Base-by-base conservation (phyloP, 2,797 vertebrate genomes). In the Ctenopoma multispine region DNA sequence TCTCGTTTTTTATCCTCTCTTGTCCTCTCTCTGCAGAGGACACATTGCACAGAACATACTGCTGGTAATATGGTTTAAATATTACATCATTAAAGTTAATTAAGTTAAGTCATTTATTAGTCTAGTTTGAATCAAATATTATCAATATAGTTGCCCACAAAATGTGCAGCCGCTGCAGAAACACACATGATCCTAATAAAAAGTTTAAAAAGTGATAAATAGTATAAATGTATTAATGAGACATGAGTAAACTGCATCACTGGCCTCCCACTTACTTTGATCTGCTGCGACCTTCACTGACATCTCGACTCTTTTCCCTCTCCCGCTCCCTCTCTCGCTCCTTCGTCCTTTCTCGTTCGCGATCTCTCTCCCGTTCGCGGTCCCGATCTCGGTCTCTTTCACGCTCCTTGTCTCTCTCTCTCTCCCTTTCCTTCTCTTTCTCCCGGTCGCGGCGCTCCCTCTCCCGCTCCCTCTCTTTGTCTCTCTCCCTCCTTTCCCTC, bases 1-100 rank as follows among this genome's bases (percentile, higher is more conserved):
- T 99, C 97, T 11, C 96, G 94, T 86, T 99, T 99, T 82, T 99
- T 99, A 15, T 99, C 97, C 1, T 99, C 97, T 6, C 96, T 84
- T 12, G 96, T 96, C 50, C 96, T 92, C 57, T 99, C 97, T 20
- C 97, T 95, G 84, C 55, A 85, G 21, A 2, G 64, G 18, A 58
- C 0, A 21, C 59, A 57, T 23, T 1, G 10, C 31, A 34, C 31
- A 34, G 2, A 8, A 34, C 7, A 38, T 13, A 38, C 36, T 9
- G 36, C 3, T 36, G 24, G 40, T 24, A 61, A 13, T 15, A 1
- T 24, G 0, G 5, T 27, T 41, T 21, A 27, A 36, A 40, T 23
- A 2, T n/a, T 9, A 60, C 12, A 50, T 51, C 10, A 50, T 50
- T 63, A 7, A 59, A 69, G 11, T 24, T 48, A n/a, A n/a, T n/a